Conservation (phyloP, 2,797 vertebrate species). For the Esox lucius region DNA sequence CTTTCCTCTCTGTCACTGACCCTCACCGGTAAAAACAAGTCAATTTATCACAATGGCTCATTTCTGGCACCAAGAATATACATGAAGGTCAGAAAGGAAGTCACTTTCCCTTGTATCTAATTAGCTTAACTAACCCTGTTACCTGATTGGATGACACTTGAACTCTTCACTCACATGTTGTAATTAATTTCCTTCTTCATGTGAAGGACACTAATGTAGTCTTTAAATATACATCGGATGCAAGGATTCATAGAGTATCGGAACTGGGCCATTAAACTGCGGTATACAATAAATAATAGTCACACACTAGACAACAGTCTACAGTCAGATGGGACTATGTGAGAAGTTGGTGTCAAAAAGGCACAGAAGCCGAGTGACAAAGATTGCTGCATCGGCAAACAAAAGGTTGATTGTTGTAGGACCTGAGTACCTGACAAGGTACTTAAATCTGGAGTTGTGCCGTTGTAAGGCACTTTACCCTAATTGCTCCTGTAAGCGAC, state of each 20-base stretch:
- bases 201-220: background rate
- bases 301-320: background rate
- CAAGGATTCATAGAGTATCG: background rate
- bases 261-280: background rate
- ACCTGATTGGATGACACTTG: background rate
- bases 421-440: too few species aligned
- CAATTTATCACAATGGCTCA: background rate
- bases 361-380: constrained; percentile 12
- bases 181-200: background rate
- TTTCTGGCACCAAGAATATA: background rate
- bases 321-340: background rate
- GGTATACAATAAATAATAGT: background rate
- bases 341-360: constrained; percentile 25
- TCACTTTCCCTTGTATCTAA: background rate
- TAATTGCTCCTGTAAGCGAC: constrained; percentile 1
- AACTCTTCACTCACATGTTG: background rate
- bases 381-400: too few species aligned
- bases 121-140: background rate
- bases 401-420: too few species aligned
- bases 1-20: background rate
- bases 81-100: background rate
- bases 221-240: background rate
- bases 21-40: background rate
- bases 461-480: too few species aligned
- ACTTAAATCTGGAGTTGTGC: too few species aligned